Evolutionary conservation across 2,113 vertebrate species (phyloP).

Genomic region (Murina feae): DNA sequence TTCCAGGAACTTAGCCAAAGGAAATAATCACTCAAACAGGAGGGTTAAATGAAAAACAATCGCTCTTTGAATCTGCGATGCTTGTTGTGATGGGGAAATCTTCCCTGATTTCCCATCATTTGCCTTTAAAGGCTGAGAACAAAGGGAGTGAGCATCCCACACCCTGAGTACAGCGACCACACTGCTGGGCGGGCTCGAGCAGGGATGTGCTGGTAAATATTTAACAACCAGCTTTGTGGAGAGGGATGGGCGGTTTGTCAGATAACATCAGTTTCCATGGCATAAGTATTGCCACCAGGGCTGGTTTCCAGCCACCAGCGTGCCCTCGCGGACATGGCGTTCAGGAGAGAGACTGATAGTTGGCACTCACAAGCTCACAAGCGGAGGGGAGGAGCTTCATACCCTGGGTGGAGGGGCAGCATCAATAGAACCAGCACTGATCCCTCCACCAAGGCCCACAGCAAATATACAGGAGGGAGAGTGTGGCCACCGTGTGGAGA

Average conservation of each 20-base stretch:
- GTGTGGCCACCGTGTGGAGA: neutral
- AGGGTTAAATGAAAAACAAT: neutral
- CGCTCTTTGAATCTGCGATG: neutral
- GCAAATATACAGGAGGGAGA: neutral
- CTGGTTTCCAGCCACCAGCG: neutral
- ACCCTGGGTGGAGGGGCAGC: rapidly evolving
- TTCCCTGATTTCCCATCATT: neutral
- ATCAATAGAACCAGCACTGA: neutral
- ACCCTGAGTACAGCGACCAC: neutral
- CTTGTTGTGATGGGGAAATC: neutral
- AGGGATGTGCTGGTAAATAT: neutral
- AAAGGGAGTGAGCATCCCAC: neutral
- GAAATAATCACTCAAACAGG: constrained; percentile 18
- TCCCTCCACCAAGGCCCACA: rapidly evolving
- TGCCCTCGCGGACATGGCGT: neutral
- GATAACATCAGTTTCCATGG: rapidly evolving
- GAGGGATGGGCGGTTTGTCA: neutral
- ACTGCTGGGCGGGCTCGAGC: too few relatives aligned
- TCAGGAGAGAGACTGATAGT: neutral
- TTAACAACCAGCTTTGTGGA: neutral
- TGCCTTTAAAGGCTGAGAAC: neutral
- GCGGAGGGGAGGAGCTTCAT: neutral
- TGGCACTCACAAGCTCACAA: rapidly evolving
- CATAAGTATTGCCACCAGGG: neutral
- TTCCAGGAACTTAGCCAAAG: constrained; percentile 42